Evolutionary conservation across 2,113 vertebrate genomes (phyloP).

Genomic region (Jacana jacana): DNA sequence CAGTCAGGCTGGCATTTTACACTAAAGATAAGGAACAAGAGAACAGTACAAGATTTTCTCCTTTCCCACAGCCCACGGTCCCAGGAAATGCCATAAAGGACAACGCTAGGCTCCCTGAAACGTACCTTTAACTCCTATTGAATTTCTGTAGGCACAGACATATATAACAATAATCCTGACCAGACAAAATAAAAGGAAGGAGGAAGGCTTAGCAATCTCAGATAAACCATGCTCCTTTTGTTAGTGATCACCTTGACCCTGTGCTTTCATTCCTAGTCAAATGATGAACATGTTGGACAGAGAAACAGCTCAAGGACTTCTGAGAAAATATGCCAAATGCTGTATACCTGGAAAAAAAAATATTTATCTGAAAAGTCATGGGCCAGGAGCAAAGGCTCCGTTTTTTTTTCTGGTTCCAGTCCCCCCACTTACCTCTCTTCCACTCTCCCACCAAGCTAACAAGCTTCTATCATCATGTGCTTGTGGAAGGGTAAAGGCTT

Average conservation of each 20-base stretch:
- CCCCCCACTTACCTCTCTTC: not conserved
- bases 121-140: not conserved
- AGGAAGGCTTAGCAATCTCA: not conserved
- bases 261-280: not conserved
- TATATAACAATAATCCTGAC: conserved; percentile 21
- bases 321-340: not conserved
- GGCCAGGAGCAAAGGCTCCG: not conserved
- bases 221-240: not conserved
- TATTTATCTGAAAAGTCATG: not conserved
- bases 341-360: not conserved
- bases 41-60: not conserved
- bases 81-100: not conserved
- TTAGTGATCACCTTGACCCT: not conserved
- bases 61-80: not conserved
- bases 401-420: not conserved
- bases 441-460: not conserved
- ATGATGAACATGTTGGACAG: not conserved
- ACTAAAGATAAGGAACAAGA: not conserved
- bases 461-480: not conserved
- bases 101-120: not conserved
- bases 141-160: not conserved
- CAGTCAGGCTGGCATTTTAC: not conserved
- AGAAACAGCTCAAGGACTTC: not conserved
- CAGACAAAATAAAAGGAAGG: not conserved
- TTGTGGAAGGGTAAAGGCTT: not conserved